Conservation (phyloP, 2,888 invertebrate genomes). For the Lasioglossum marginatum region DNA sequence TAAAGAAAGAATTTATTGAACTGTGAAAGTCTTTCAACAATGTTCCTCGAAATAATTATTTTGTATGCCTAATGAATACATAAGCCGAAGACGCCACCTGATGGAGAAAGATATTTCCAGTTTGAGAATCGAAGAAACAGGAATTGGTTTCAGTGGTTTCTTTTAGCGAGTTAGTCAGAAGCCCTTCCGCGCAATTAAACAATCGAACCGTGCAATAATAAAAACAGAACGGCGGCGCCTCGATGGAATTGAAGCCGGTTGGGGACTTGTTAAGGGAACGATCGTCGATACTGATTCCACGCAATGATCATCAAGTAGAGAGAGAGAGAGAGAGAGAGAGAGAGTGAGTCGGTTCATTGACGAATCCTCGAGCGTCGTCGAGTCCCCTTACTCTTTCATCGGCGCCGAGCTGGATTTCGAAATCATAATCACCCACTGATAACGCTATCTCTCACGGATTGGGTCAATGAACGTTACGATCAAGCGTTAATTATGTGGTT, state of each 20-base stretch:
- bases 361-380: background rate
- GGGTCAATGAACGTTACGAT: constrained; percentile 63
- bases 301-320: constrained; percentile 4
- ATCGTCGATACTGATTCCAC: constrained; percentile 19
- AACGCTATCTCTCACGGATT: constrained; percentile 59
- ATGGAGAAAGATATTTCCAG: background rate
- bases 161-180: background rate
- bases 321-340: background rate
- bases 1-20: background rate
- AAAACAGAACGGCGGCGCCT: background rate
- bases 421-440: constrained; percentile 57
- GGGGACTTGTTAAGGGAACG: constrained; percentile 25
- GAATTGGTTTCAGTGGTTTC: background rate
- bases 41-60: background rate
- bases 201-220: constrained; percentile 3
- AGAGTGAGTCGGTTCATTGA: background rate
- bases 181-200: background rate
- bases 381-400: constrained; percentile 18
- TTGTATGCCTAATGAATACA: no score
- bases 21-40: background rate
- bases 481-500: constrained; percentile 39
- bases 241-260: constrained; percentile 29
- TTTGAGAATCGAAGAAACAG: background rate
- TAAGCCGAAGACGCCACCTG: no score
- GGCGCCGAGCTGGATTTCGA: constrained; percentile 47